Percentiles rank a stretch among this genome's conserved stretches.
phyloP scores from a whole-genome alignment of 2,113 vertebrate genomes.

The Willisornis vidua region DNA sequence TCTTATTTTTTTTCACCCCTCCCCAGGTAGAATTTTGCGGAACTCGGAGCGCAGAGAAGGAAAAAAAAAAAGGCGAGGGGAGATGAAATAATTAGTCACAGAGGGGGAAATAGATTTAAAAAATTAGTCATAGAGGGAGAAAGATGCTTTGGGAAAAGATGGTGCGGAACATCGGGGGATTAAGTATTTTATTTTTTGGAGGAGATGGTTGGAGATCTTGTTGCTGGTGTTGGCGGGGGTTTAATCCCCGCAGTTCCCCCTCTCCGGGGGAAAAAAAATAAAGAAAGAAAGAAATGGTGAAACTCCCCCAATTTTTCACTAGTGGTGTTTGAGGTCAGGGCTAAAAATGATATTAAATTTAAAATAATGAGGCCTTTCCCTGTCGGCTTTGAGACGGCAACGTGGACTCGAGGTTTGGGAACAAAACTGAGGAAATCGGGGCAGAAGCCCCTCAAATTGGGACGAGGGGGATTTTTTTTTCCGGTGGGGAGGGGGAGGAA shows the following conservation, averaged over 20 bases:
- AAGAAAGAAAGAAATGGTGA: background rate
- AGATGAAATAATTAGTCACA: background rate
- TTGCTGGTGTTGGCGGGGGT: background rate
- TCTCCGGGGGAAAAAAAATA: background rate
- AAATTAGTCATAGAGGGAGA: background rate
- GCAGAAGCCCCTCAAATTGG: background rate
- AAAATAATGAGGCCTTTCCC: background rate
- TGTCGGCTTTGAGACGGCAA: background rate
- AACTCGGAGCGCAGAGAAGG: background rate
- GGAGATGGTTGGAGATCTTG: background rate
- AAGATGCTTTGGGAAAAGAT: background rate
- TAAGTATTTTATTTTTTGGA: background rate
- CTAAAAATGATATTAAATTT: accelerated
- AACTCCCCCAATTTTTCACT: background rate
- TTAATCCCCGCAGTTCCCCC: background rate
- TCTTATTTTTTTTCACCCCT: background rate
- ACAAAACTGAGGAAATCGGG: background rate
- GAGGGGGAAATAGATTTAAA: background rate
- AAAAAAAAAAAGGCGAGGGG: background rate
- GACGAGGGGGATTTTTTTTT: background rate
- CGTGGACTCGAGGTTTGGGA: background rate
- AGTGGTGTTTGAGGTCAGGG: background rate
- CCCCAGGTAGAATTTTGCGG: background rate
- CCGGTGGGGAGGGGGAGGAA: background rate
- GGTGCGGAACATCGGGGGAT: background rate